phyloP scores from a whole-genome alignment of 2,888 invertebrate genomes.

The Zaprionus obscuricornis region DNA sequence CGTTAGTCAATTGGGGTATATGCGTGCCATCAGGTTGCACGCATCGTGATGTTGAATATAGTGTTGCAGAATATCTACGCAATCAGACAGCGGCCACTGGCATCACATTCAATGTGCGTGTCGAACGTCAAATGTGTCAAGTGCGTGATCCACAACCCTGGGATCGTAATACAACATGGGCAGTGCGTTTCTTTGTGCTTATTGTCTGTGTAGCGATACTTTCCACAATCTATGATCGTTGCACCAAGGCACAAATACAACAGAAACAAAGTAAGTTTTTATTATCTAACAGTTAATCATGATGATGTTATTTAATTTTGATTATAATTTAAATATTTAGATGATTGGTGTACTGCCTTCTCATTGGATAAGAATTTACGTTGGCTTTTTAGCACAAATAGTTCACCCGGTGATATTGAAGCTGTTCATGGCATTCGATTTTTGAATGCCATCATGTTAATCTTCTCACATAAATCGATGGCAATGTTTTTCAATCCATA shows the following conservation, averaged over 20 bases:
- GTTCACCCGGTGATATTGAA: constrained; percentile 85
- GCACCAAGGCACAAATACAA: constrained; percentile 63
- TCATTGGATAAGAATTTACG: constrained; percentile 86
- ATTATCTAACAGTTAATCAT: too few relatives aligned
- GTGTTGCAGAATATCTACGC: constrained; percentile 84
- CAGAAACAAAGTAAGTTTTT: constrained; percentile 79
- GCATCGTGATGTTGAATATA: constrained; percentile 85
- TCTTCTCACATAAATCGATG: constrained; percentile 89
- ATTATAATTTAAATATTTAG: constrained; percentile 69
- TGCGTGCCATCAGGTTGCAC: constrained; percentile 87
- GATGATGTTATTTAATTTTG: too few relatives aligned
- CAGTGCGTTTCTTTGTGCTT: constrained; percentile 84
- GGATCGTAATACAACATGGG: constrained; percentile 84
- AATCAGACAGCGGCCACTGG: constrained; percentile 85
- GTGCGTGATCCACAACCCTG: constrained; percentile 81
- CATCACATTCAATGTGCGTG: constrained; percentile 85
- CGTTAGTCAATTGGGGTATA: constrained; percentile 87
- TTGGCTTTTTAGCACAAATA: constrained; percentile 84
- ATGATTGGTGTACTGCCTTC: constrained; percentile 85
- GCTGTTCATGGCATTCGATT: constrained; percentile 88
- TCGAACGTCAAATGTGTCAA: constrained; percentile 87
- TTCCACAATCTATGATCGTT: constrained; percentile 81
- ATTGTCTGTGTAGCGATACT: constrained; percentile 81
- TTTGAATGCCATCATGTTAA: constrained; percentile 86
- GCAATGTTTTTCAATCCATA: constrained; percentile 88